phyloP scores from a whole-genome alignment of 2,113 vertebrate species.

The Sylvietta virens region DNA sequence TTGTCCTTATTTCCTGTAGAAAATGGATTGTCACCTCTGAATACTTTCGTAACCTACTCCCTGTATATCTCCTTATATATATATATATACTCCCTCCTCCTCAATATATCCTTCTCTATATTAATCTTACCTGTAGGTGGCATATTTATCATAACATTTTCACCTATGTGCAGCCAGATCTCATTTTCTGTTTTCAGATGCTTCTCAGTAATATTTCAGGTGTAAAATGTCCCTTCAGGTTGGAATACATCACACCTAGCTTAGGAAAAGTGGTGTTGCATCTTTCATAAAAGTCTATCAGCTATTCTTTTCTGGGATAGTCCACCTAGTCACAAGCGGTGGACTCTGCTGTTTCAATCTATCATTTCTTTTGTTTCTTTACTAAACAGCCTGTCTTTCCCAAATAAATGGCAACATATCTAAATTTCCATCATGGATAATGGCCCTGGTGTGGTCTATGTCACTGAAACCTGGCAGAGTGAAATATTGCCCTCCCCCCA shows the following conservation, averaged over 20 bases:
- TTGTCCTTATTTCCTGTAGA: not conserved
- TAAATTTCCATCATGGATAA: conserved; percentile 40
- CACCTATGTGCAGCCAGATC: not conserved
- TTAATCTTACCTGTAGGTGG: not conserved
- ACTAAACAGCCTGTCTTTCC: not conserved
- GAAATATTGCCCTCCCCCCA: conserved; percentile 25
- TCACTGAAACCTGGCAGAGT: conserved; percentile 4
- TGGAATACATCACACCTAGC: not conserved
- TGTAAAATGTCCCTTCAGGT: not conserved
- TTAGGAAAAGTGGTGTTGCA: not conserved
- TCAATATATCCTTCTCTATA: not conserved
- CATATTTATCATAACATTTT: not conserved
- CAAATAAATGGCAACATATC: conserved; percentile 31
- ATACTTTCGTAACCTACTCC: not conserved
- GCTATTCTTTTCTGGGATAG: not conserved
- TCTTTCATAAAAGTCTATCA: not conserved
- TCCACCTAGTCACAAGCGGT: not conserved
- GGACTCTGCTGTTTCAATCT: not conserved
- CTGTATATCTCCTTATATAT: not conserved
- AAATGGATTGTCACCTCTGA: not conserved
- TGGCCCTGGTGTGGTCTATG: conserved; percentile 2
- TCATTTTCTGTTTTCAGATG: not conserved
- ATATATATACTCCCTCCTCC: not conserved
- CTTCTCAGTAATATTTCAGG: not conserved
- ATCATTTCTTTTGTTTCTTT: conserved; percentile 22